These are phyloP conservation scores for Platycercus adscitus DNA, from an alignment of 2,113 vertebrate genomes.

Conservation along the genomic window DNA sequence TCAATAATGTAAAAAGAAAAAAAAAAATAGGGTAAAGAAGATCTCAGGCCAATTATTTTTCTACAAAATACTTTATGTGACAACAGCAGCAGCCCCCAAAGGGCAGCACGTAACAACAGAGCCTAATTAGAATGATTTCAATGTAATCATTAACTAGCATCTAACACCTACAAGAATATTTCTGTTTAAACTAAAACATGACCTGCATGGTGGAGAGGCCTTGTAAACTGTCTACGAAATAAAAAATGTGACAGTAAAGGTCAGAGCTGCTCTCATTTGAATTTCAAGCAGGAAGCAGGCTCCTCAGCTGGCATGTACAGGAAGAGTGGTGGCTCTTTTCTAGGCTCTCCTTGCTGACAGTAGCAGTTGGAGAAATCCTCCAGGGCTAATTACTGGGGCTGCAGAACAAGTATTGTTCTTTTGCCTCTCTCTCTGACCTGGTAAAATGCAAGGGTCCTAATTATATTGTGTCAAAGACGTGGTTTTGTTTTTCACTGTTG, in stretches of 20 bases:
- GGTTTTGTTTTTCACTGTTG: constrained; percentile 57
- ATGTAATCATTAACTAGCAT: constrained; percentile 86
- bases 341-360: constrained; percentile 61
- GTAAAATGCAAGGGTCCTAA: constrained; percentile 60
- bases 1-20: constrained; percentile 49
- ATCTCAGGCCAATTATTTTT: constrained; percentile 83
- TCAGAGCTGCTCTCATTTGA: constrained; percentile 79
- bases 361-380: constrained; percentile 77
- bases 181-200: constrained; percentile 88
- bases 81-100: constrained; percentile 80
- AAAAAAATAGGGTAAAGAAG: constrained; percentile 28
- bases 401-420: constrained; percentile 77
- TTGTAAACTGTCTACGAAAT: constrained; percentile 84
- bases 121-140: constrained; percentile 85
- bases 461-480: constrained; percentile 54
- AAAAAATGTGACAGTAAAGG: constrained; percentile 85
- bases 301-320: background rate
- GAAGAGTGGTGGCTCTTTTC: constrained; percentile 52
- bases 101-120: constrained; percentile 81
- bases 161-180: constrained; percentile 83
- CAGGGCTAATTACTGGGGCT: constrained; percentile 82
- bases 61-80: constrained; percentile 81
- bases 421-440: constrained; percentile 29
- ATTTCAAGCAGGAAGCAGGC: constrained; percentile 80
- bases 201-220: constrained; percentile 81